A percentile compares a stretch with the other conserved stretches of the same genome.
phyloP scores from a whole-genome alignment of 2,113 vertebrate genomes.

The Oxyura jamaicensis region DNA sequence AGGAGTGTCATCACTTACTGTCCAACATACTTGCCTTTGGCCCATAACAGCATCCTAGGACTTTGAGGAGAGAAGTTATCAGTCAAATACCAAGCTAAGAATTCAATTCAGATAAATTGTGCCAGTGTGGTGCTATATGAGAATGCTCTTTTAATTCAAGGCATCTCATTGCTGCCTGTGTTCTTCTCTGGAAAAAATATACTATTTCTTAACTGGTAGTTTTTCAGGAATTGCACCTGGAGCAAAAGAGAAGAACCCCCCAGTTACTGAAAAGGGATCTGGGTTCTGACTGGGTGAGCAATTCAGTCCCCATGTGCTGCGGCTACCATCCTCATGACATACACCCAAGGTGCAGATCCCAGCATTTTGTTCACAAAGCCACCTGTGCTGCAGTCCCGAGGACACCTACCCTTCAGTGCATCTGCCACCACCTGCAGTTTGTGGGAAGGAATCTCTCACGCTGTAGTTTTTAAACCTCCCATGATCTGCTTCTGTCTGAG shows the following conservation, averaged over 20 bases:
- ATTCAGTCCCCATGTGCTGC: not conserved
- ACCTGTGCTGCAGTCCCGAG: not conserved
- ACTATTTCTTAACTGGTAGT: not conserved
- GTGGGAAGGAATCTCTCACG: not conserved
- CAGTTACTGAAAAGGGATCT: not conserved
- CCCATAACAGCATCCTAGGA: not conserved
- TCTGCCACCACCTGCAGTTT: not conserved
- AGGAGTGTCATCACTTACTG: not conserved
- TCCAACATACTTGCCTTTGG: not conserved
- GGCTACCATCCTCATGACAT: not conserved
- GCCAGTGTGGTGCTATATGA: not conserved
- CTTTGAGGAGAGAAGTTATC: not conserved
- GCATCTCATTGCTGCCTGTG: not conserved
- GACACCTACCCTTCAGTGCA: not conserved
- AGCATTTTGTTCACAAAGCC: not conserved
- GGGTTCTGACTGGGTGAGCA: slow-evolving; percentile 9
- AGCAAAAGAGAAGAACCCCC: not conserved
- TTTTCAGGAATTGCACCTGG: not conserved
- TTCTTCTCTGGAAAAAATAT: not conserved
- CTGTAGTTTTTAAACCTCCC: not conserved
- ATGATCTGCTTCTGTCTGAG: not conserved
- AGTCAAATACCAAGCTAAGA: not conserved
- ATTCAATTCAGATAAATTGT: not conserved
- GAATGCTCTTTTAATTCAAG: not conserved
- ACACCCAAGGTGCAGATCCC: not conserved